These are phyloP conservation scores for Bruchidius siliquastri DNA, from an alignment of 2,888 invertebrate genomes.

Conservation along the genomic window DNA sequence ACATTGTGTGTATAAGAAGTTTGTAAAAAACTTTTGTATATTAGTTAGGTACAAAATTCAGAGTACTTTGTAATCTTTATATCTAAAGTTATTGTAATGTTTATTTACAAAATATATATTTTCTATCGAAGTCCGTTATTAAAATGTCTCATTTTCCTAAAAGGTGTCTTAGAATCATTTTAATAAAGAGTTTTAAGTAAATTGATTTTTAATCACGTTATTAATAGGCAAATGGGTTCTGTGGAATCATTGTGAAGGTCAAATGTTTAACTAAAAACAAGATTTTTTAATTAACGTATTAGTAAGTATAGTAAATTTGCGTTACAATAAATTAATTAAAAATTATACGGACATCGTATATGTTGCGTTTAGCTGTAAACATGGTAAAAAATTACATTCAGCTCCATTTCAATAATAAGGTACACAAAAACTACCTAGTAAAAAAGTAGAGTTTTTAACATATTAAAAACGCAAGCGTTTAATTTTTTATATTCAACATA, in stretches of 20 bases:
- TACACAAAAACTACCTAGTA: neutral
- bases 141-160: neutral
- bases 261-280: neutral
- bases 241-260: neutral
- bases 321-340: neutral
- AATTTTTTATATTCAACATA: no score
- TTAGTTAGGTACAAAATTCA: constrained; percentile 23
- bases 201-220: neutral
- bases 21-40: constrained; percentile 26
- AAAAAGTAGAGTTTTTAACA: neutral
- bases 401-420: neutral
- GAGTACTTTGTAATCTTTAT: constrained; percentile 30
- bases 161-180: neutral
- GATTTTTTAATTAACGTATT: neutral
- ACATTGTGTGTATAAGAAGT: constrained; percentile 9
- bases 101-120: constrained; percentile 32
- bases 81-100: constrained; percentile 28
- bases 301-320: neutral
- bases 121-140: constrained; percentile 21
- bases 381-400: neutral
- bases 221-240: neutral
- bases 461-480: neutral
- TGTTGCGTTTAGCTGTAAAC: neutral
- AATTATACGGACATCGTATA: neutral
- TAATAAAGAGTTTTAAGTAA: neutral